Evolutionary conservation across 2,113 vertebrate species (phyloP), one percentile per base, ranked within the genome.

Genomic region (Proterorhinus semilunaris): DNA sequence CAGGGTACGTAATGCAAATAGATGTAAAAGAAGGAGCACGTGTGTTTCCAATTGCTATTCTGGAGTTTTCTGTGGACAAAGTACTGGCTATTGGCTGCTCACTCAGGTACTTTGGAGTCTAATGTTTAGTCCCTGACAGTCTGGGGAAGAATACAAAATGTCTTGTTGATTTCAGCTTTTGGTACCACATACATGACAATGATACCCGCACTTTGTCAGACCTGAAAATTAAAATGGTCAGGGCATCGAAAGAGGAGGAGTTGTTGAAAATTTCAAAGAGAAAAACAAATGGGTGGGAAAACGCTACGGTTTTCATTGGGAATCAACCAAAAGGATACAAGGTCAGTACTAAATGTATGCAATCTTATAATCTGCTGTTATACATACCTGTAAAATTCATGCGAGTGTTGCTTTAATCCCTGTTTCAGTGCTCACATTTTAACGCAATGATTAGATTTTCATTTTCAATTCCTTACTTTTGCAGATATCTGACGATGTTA

Each of bases 1-100:
- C 76, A 93, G 93, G 92, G 15, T 66, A 86, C n/a, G 79, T 93
- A 65, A 92, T 93, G 89, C 66, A 90, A 66, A n/a, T 84, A 64
- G 48, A 86, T 16, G 79, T 69, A 1, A 66, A 36, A 53, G 1
- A 65, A 50, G 12, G 0, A 0, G 3, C 0, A 17, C 0, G 21
- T 0, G 11, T 13, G 0, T 0, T 6, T 5, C 13, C 50, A 6
- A 0, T 4, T 15, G 90, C 79, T 2, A 1, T 17, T 57, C 71
- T 93, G 78, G 86, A 90, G 59, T 82, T 77, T 51, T 62, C 68
- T 47, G 75, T 91, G 8, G 62, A 63, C 4, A 76, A 69, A 1
- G 0, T 8, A 10, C 64, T 82, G 48, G 84, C 80, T 66, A 63
- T 92, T 48, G 91, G 83, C 62, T 93, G 92, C 64, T 90, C 89